phyloP scores from a whole-genome alignment of 2,797 vertebrate species.

The Ispidina picta region DNA sequence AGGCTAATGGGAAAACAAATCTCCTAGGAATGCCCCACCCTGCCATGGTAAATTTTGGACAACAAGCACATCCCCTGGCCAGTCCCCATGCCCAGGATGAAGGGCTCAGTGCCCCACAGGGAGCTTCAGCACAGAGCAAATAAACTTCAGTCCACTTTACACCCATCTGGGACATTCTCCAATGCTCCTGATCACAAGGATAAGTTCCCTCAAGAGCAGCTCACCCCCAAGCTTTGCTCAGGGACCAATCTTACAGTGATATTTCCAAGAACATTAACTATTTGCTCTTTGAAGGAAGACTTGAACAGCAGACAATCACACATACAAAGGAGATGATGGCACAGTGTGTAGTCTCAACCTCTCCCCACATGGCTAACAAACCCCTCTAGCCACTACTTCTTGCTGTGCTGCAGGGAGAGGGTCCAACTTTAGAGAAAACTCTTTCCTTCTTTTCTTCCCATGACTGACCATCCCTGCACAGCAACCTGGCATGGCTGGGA shows the following conservation, averaged over 20 bases:
- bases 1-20: background rate
- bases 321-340: fast-evolving
- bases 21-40: no score
- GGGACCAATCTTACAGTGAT: background rate
- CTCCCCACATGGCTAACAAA: fast-evolving
- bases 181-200: fast-evolving
- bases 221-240: background rate
- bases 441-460: background rate
- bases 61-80: background rate
- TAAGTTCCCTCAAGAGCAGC: fast-evolving
- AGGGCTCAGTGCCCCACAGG: background rate
- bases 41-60: background rate
- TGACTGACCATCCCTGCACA: background rate
- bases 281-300: background rate
- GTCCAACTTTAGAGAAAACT: background rate
- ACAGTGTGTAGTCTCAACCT: background rate
- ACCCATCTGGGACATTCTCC: background rate
- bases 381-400: background rate
- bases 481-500: background rate
- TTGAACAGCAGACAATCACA: fast-evolving
- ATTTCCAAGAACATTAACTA: background rate
- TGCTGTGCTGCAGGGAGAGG: background rate
- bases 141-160: background rate
- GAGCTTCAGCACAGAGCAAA: background rate
- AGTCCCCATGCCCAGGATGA: background rate